Conservation (phyloP, 2,797 vertebrate species). For the Sebastes diploproa region DNA sequence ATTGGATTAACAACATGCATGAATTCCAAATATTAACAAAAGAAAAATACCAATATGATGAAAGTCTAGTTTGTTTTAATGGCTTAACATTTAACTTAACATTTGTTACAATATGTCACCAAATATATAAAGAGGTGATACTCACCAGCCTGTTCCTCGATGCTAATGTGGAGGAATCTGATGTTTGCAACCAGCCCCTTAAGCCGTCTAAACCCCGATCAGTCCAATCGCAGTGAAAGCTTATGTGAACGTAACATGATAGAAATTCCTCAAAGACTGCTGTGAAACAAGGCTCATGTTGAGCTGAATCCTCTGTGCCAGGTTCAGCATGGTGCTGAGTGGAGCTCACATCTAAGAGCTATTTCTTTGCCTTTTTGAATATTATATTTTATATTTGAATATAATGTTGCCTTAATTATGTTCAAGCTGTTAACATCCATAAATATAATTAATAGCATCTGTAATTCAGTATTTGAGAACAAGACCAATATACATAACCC, state of each 20-base stretch:
- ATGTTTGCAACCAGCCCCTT: conserved; percentile 54
- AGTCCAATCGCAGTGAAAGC: conserved; percentile 57
- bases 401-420: not conserved
- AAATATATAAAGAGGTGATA: conserved; percentile 9
- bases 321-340: conserved; percentile 34
- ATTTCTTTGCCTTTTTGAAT: not conserved
- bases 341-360: not conserved
- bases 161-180: conserved; percentile 47
- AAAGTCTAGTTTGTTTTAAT: not conserved
- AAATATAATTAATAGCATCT: not conserved
- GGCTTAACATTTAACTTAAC: not conserved
- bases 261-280: conserved; percentile 53
- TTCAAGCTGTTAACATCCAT: not conserved
- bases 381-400: not conserved
- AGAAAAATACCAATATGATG: not conserved
- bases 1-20: not conserved
- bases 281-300: conserved; percentile 42
- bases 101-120: not conserved
- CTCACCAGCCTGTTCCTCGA: conserved; percentile 54
- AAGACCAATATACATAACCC: not conserved
- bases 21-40: not conserved
- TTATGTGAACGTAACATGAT: conserved; percentile 42
- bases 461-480: not conserved
- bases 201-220: conserved; percentile 57
- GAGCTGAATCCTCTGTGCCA: conserved; percentile 51